Percentiles rank a stretch among this genome's conserved stretches.
phyloP scores from a whole-genome alignment of 2,113 vertebrate species.

The Tupaia chinensis region DNA sequence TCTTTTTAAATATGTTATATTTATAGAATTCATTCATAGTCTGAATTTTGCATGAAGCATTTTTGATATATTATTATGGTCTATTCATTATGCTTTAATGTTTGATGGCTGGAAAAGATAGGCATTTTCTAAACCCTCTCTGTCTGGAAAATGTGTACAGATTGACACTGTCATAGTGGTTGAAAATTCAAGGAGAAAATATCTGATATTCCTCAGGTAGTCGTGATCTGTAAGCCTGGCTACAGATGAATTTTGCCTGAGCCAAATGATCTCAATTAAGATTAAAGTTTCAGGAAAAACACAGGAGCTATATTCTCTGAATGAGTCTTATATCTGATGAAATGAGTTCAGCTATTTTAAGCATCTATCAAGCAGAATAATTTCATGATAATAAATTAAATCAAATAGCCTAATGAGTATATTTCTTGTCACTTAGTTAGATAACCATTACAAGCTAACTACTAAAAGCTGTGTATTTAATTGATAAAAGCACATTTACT shows the following conservation, averaged over 20 bases:
- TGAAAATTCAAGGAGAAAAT: constrained; percentile 65
- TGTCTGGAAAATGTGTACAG: constrained; percentile 48
- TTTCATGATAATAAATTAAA: constrained; percentile 75
- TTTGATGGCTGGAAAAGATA: background rate
- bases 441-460: constrained; percentile 53
- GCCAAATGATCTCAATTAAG: constrained; percentile 66
- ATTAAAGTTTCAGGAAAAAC: constrained; percentile 69
- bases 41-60: background rate
- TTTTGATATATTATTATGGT: background rate
- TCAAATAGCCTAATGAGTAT: constrained; percentile 62
- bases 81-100: background rate
- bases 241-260: constrained; percentile 55
- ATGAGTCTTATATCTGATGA: constrained; percentile 50
- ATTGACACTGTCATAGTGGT: background rate
- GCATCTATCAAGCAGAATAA: constrained; percentile 62
- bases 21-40: background rate
- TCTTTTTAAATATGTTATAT: constrained; percentile 16
- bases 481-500: constrained; percentile 73
- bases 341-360: constrained; percentile 71
- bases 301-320: constrained; percentile 48
- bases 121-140: background rate
- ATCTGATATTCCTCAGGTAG: constrained; percentile 40
- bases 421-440: constrained; percentile 65
- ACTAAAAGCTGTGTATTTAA: constrained; percentile 68
- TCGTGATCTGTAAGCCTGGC: constrained; percentile 36